Percentiles rank a stretch among this genome's conserved stretches.
Evolutionary conservation across 2,113 vertebrate genomes (phyloP).

Genomic region (Petaurus breviceps): DNA sequence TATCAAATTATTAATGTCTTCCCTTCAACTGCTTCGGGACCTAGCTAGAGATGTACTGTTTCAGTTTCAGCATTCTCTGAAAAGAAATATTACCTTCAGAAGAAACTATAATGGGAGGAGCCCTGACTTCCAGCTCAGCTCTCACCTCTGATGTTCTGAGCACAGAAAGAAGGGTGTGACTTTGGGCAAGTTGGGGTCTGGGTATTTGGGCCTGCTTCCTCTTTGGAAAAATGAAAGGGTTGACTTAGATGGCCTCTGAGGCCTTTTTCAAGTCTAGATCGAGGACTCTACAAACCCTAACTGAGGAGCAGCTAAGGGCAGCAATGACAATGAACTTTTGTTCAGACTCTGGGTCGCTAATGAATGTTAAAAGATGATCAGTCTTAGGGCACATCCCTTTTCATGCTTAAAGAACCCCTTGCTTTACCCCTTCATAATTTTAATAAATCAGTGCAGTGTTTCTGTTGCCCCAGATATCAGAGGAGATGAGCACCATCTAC

Average conservation of each 20-base stretch:
- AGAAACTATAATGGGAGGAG: not conserved
- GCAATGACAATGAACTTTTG: not conserved
- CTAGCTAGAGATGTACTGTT: conserved; percentile 32
- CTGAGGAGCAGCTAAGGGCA: conserved; percentile 25
- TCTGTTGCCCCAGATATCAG: conserved; percentile 29
- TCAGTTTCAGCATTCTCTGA: not conserved
- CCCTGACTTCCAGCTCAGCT: not conserved
- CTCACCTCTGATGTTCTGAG: not conserved
- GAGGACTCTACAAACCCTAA: not conserved
- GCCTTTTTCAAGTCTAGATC: not conserved
- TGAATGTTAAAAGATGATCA: conserved; percentile 48
- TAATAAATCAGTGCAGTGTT: not conserved
- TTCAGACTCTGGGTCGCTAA: conserved; percentile 43
- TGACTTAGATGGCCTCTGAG: not conserved
- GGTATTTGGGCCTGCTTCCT: not conserved
- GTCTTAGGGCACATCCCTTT: conserved; percentile 32
- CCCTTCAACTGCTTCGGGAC: conserved; percentile 54
- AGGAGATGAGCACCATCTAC: not conserved
- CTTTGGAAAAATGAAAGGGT: not conserved
- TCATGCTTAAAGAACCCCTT: not conserved
- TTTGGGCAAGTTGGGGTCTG: not conserved
- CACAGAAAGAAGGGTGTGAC: not conserved
- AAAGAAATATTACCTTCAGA: not conserved
- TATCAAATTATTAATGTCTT: conserved; percentile 58
- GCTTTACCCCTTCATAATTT: not conserved